A percentile compares a stretch with the other conserved stretches of the same genome.
phyloP scores from a whole-genome alignment of 2,113 vertebrate genomes.

The Podilymbus podiceps region DNA sequence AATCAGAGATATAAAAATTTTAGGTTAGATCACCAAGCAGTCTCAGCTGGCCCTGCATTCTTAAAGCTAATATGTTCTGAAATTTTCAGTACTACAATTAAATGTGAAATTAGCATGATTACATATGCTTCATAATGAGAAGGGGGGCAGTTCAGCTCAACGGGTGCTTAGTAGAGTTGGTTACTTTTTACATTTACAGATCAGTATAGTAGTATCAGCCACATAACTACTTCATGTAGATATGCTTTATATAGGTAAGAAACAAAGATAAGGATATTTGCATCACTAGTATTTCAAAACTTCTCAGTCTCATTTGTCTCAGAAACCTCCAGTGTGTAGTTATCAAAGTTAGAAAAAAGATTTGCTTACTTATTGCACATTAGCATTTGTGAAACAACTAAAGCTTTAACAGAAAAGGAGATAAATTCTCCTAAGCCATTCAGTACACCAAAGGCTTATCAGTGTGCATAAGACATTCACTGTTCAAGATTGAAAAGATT shows the following conservation, averaged over 20 bases:
- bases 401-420: not conserved
- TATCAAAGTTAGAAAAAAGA: not conserved
- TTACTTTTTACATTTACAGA: not conserved
- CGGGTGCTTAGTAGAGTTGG: not conserved
- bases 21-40: not conserved
- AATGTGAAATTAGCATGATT: not conserved
- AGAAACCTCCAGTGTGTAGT: not conserved
- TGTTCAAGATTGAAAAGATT: not conserved
- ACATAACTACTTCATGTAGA: not conserved
- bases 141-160: not conserved
- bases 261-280: not conserved
- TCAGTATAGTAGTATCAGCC: not conserved
- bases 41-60: not conserved
- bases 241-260: not conserved
- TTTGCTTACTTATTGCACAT: constrained; percentile 2
- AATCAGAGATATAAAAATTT: not conserved
- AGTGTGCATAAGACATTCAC: not conserved
- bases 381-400: not conserved
- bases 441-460: not conserved
- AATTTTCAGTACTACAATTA: not conserved
- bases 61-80: not conserved
- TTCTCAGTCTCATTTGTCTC: not conserved
- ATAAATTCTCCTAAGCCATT: not conserved
- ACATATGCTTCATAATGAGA: not conserved
- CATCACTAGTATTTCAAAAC: not conserved